Evolutionary conservation across 2,797 vertebrate genomes (phyloP), one percentile per base, ranked within the genome.

Genomic region (Catharus ustulatus): DNA sequence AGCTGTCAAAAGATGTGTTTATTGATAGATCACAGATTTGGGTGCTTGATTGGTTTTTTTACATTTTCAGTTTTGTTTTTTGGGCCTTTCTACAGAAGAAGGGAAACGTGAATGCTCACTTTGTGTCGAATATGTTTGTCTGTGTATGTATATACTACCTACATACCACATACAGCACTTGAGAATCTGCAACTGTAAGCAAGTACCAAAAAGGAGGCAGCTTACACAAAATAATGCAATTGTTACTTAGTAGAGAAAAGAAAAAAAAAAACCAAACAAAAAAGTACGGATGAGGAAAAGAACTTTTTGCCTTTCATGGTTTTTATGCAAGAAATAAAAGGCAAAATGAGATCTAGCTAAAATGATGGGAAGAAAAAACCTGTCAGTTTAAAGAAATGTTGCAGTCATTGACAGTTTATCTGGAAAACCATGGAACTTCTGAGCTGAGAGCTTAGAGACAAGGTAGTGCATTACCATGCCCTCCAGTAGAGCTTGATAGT

Each of bases 91-190:
- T 19, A 6, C 9, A 42, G 49, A 42, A 77, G 62, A 77, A 72
- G 11, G n/a, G 63, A 75, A 86, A 34, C 5, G 8, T 74, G 52
- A 80, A 45, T n/a, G 23, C 32, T 71, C 36, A 29, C 36, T 3
- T 0, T 38, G 26, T 74, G 23, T 80, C 67, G 29, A 52, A 20
- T 72, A 0, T 84, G 12, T 89, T 73, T 46, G 6, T 51, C n/a
- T 36, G 5, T 69, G 6, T 49, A 1, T 16, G 11, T 81, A 13
- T 27, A 4, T 58, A 32, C 24, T 46, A 2, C 0, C 1, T 77
- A 36, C 6, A 5, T 46, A 27, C 17, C 24, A 14, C 16, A 16
- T n/a, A 34, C 0, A 75, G 13, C 24, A 5, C 34, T 42, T 57
- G n/a, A 73, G 22, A 90, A 81, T 84, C 69, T 89, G 45, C 43